Evolutionary conservation across 2,888 invertebrate species (phyloP), one percentile per base, ranked within the genome.

Genomic region (Hanleya hanleyi): DNA sequence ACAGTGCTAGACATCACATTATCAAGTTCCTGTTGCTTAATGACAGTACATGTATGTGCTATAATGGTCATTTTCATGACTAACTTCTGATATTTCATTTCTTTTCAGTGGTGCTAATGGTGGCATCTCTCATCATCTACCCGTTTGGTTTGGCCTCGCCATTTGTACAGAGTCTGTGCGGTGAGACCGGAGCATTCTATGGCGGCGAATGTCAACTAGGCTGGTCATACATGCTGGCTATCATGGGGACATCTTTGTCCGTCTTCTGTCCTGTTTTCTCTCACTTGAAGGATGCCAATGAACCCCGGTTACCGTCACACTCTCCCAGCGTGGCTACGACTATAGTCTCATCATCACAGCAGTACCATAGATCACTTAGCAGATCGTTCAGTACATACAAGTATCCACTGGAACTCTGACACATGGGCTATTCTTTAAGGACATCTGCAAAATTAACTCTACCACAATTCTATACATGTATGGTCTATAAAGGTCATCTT

Each of bases 31-130:
- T n/a, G n/a, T n/a, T n/a, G n/a, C n/a, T n/a, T n/a, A n/a, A n/a
- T n/a, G n/a, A n/a, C n/a, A n/a, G n/a, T n/a, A n/a, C n/a, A n/a
- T n/a, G n/a, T n/a, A n/a, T n/a, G n/a, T n/a, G n/a, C n/a, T n/a
- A n/a, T n/a, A n/a, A n/a, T n/a, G n/a, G n/a, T n/a, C n/a, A n/a
- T n/a, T n/a, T n/a, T n/a, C n/a, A n/a, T n/a, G n/a, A n/a, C n/a
- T n/a, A n/a, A n/a, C n/a, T n/a, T n/a, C n/a, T n/a, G n/a, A n/a
- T n/a, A n/a, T n/a, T n/a, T n/a, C n/a, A n/a, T n/a, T n/a, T n/a
- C n/a, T n/a, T 89, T 89, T 67, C 88, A 91, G 91, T 91, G 64
- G 77, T 91, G 67, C 82, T 91, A 38, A 87, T 91, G 85, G 84
- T 89, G n/a, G 80, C 89, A 22, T 89, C 90, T 3, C 84, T 91